Evolutionary conservation across 2,113 vertebrate genomes (phyloP).

Genomic region (Syrmaticus mikado): DNA sequence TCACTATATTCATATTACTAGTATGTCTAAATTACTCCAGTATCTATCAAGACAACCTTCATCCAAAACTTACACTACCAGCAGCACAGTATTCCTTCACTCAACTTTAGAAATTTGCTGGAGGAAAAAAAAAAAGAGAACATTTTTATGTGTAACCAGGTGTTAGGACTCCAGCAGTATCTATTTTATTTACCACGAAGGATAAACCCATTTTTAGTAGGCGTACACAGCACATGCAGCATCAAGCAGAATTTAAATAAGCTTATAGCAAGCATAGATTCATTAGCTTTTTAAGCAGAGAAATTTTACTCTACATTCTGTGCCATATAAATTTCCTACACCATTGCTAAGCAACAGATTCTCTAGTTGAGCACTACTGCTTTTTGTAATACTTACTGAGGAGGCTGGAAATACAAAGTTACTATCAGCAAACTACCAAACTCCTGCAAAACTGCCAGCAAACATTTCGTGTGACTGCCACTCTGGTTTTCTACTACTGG

Average conservation of each 20-base stretch:
- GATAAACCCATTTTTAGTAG: neutral
- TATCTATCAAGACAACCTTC: neutral
- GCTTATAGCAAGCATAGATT: neutral
- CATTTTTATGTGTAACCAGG: neutral
- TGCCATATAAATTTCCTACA: neutral
- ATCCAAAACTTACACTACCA: neutral
- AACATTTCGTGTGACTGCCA: neutral
- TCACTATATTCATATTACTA: neutral
- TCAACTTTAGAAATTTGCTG: neutral
- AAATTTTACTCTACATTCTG: neutral
- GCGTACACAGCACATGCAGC: neutral
- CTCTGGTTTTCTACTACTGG: neutral
- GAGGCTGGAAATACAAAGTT: neutral
- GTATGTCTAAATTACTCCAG: neutral
- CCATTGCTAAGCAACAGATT: conserved; percentile 13
- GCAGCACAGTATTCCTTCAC: neutral
- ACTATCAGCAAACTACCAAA: neutral
- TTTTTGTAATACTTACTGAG: neutral
- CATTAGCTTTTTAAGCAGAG: neutral
- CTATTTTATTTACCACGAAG: neutral
- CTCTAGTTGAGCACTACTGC: neutral
- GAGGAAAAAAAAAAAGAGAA: neutral
- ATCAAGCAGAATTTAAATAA: neutral
- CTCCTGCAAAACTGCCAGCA: neutral
- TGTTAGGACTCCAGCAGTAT: neutral